Conservation (phyloP, 1,140 invertebrate genomes). For the Pollicipes pollicipes region DNA sequence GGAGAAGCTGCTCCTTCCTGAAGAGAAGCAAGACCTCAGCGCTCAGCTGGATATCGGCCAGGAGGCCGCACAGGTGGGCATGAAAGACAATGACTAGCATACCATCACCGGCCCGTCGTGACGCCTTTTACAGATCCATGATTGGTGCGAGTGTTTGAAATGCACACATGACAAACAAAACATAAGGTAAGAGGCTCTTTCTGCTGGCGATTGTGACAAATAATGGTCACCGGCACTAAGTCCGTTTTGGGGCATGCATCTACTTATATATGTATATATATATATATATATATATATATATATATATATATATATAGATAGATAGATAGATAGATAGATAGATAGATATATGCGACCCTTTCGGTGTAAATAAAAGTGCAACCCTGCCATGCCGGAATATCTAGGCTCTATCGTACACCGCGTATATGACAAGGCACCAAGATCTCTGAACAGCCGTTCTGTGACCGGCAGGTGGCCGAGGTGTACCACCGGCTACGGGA, state of each 20-base stretch:
- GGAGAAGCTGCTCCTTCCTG: constrained; percentile 45
- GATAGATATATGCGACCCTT: background rate
- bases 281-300: background rate
- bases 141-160: background rate
- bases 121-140: background rate
- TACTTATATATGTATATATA: no score
- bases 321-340: background rate
- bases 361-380: background rate
- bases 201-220: background rate
- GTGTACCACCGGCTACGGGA: constrained; percentile 52
- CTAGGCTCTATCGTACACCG: no score
- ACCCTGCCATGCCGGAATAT: background rate
- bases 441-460: background rate
- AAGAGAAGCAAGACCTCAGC: background rate
- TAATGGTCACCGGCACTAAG: background rate
- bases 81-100: background rate
- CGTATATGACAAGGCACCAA: no score
- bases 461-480: constrained; percentile 40
- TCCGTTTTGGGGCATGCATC: background rate
- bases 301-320: background rate
- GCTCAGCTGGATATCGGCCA: constrained; percentile 67
- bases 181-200: no score
- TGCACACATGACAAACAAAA: background rate
- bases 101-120: background rate
- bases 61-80: constrained; percentile 72